Base-by-base conservation (phyloP, 1,140 invertebrate genomes). In the Anastrepha ludens region DNA sequence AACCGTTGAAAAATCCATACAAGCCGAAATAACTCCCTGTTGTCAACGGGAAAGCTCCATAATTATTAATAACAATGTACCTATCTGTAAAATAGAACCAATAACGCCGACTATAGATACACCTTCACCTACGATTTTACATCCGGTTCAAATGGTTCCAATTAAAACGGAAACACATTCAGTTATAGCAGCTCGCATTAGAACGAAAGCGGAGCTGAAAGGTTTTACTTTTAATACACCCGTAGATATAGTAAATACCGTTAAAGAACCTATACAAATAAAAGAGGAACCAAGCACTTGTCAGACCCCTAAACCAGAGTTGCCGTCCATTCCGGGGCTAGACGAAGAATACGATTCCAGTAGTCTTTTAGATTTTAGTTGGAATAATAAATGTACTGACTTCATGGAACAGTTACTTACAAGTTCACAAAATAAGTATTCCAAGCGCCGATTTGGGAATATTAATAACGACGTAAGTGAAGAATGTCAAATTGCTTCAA, bases 131-230 rank as follows among this genome's bases (percentile, higher is more conserved):
- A 47, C 85, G 11, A n/a, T 64, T 78, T 13, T 50, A 41, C 58
- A 67, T 17, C 39, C 44, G 29, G 55, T 70, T 47, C 50, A 65
- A 60, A 20, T 55, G 41, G 74, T 58, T 55, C 44, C 74, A 3
- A 81, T 55, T 20, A 85, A 90, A 60, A 87, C 87, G 47, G 86
- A 70, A 85, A 70, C 74, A 20, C 41, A 44, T 94, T 95, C 62
- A 81, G 41, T 81, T 13, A 81, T 81, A 74, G 95, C 96, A 11
- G 96, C 96, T 13, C 94, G 97, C 90, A 97, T 97, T 89, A 94
- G 96, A 85, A 97, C 97, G 3, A 97, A 97, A 93, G 97, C 96
- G 3, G 97, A 97, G 93, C 93, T 97, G 29, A 97, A 97, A 93
- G 96, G 96, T 91, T 95, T 93, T 20, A 92, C 91, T 0, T 93